A percentile compares a stretch with the other conserved stretches of the same genome.
Evolutionary conservation across 2,797 vertebrate species (phyloP).

Genomic region (Halcyon chelicuti): DNA sequence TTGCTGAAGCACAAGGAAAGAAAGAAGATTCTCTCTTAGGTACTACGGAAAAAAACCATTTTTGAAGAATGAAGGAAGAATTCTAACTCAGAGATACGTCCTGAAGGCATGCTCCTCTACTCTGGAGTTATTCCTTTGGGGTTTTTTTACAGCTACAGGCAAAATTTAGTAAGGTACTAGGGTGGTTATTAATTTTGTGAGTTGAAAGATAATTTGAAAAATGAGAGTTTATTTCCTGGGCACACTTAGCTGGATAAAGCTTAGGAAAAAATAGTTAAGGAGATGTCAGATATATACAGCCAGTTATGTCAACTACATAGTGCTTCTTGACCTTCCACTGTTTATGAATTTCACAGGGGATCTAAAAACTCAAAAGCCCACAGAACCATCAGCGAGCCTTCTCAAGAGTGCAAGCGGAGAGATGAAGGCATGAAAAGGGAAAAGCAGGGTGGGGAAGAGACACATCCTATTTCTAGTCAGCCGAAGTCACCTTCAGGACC

Average conservation of each 20-base stretch:
- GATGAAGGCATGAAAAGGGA: neutral
- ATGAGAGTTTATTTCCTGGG: conserved; percentile 1
- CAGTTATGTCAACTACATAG: neutral
- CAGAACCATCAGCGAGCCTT: neutral
- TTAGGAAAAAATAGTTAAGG: neutral
- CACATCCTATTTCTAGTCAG: neutral
- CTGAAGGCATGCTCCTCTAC: neutral
- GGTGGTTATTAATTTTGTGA: neutral
- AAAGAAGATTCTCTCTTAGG: neutral
- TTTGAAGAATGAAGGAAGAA: neutral
- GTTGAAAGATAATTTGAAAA: neutral
- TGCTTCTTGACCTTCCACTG: neutral
- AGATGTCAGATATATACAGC: neutral
- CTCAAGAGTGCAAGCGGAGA: neutral
- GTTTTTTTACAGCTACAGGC: neutral
- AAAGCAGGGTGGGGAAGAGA: neutral
- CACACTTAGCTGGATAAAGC: neutral
- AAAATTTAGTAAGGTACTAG: neutral
- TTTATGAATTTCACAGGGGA: neutral
- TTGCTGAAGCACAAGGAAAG: neutral
- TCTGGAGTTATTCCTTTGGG: neutral
- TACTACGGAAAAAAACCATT: neutral
- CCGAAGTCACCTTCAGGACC: conserved; percentile 34
- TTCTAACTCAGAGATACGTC: neutral
- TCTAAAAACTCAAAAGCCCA: neutral